Evolutionary conservation across 1,140 invertebrate species (phyloP).

Genomic region (Dryas iulia): DNA sequence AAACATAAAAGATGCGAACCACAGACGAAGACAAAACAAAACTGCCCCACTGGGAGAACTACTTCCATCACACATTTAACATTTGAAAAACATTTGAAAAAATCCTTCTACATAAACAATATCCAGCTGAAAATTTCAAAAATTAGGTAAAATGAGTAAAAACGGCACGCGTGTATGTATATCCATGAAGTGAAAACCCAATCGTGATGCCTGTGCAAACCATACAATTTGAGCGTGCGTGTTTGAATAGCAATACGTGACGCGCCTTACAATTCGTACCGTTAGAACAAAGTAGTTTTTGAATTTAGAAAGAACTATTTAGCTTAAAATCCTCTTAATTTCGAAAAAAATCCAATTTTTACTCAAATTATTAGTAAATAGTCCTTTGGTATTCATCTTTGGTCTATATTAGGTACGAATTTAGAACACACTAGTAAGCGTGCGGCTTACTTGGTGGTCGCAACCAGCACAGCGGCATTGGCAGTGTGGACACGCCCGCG

Average conservation of each 20-base stretch:
- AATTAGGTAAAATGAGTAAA: slow-evolving; percentile 5
- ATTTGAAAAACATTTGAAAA: background rate
- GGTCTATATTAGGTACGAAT: slow-evolving; percentile 4
- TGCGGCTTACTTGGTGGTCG: slow-evolving; percentile 76
- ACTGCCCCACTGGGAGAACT: background rate
- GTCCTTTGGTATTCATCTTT: background rate
- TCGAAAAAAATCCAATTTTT: background rate
- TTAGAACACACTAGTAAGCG: slow-evolving; percentile 61
- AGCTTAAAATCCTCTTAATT: background rate
- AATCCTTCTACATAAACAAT: background rate
- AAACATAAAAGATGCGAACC: background rate
- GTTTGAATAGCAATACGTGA: slow-evolving; percentile 38
- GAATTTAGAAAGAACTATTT: background rate
- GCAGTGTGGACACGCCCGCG: slow-evolving; percentile 69
- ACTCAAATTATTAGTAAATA: background rate
- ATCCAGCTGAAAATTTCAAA: background rate
- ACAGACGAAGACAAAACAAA: background rate
- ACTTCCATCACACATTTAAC: background rate
- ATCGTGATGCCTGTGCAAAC: slow-evolving; percentile 38
- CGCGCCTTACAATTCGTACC: slow-evolving; percentile 38
- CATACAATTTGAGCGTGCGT: slow-evolving; percentile 47
- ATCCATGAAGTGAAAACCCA: slow-evolving; percentile 30
- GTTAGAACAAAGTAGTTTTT: background rate
- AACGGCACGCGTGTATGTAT: slow-evolving; percentile 24
- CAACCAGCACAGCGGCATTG: slow-evolving; percentile 68